Conservation (phyloP, 2,113 vertebrate species). For the Apodemus sylvaticus region DNA sequence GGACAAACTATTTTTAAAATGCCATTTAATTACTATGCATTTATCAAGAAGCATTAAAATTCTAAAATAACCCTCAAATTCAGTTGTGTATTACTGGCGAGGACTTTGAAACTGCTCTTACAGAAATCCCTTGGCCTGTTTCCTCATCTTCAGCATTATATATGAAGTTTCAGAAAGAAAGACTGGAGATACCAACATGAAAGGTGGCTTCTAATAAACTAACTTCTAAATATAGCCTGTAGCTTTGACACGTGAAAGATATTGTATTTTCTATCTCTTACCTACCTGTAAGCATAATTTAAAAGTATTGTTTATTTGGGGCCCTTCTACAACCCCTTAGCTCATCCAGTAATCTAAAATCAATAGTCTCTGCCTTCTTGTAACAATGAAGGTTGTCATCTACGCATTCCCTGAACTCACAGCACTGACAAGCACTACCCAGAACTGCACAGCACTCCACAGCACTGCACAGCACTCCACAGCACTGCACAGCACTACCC, state of each 20-base stretch:
- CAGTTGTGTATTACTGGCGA: neutral
- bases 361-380: neutral
- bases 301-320: conserved; percentile 40
- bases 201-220: neutral
- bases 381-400: neutral
- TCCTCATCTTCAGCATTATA: neutral
- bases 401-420: neutral
- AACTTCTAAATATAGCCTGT: conserved; percentile 18
- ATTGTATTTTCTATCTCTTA: conserved; percentile 15
- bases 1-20: neutral
- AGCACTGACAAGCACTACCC: too few relatives aligned
- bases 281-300: neutral
- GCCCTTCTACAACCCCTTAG: neutral
- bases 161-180: conserved; percentile 3
- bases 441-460: too few relatives aligned
- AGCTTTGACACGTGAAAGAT: neutral
- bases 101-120: neutral
- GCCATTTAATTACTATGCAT: neutral
- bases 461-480: too few relatives aligned
- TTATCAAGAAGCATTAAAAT: conserved; percentile 23
- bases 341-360: neutral
- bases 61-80: conserved; percentile 18
- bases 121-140: neutral
- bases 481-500: too few relatives aligned
- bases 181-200: neutral